These are phyloP conservation scores for Astyanax mexicanus DNA, from an alignment of 2,797 vertebrate species.

Conservation along the genomic window DNA sequence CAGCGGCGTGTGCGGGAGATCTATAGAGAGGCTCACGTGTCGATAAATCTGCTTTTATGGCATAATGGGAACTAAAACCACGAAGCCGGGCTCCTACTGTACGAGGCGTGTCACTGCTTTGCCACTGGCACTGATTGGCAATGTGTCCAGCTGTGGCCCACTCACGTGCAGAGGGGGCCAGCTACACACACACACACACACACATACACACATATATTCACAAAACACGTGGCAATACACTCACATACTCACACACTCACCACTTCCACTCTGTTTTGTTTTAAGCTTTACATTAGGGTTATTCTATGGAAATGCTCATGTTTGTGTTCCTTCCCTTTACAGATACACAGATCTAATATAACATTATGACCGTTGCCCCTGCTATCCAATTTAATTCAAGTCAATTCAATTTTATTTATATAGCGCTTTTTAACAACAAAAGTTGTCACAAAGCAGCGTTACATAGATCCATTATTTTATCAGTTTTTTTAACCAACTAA, in stretches of 20 bases:
- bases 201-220: constrained; percentile 4
- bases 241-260: background rate
- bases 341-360: no score
- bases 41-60: constrained; percentile 38
- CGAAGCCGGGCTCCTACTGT: constrained; percentile 5
- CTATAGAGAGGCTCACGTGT: constrained; percentile 45
- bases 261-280: background rate
- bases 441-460: no score
- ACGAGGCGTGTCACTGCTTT: constrained; percentile 4
- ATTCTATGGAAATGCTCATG: no score
- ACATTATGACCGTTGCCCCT: no score
- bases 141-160: constrained; percentile 29
- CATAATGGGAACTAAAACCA: constrained; percentile 43
- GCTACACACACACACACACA: constrained; percentile 3
- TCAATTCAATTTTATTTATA: no score
- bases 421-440: no score
- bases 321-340: no score
- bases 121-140: constrained; percentile 33
- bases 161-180: constrained; percentile 21
- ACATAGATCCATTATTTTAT: no score
- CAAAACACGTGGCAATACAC: constrained; percentile 2
- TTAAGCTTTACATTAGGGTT: background rate
- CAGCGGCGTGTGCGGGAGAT: constrained; percentile 35
- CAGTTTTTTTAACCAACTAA: no score
- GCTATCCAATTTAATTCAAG: no score